Conservation (phyloP, 2,113 vertebrate species). For the Bolborhynchus lineola region DNA sequence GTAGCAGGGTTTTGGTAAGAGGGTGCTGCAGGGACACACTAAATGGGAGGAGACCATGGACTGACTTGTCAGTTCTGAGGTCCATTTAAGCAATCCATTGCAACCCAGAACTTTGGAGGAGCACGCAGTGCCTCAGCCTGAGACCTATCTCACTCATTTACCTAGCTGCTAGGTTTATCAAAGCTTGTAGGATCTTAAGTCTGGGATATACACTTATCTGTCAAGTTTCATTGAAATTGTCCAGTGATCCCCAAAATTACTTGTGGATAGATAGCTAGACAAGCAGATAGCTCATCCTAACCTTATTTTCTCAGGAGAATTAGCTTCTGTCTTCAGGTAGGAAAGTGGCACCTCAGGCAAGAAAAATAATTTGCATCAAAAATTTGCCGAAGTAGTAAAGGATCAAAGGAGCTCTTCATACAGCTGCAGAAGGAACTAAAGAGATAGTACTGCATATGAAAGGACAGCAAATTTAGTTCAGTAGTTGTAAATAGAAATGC, state of each 20-base stretch:
- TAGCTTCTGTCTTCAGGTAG: background rate
- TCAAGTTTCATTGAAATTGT: background rate
- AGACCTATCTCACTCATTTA: fast-evolving
- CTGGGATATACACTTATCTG: background rate
- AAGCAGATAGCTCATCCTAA: background rate
- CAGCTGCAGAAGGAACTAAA: background rate
- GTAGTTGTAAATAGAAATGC: background rate
- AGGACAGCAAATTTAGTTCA: background rate
- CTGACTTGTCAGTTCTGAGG: background rate
- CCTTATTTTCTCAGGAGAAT: background rate
- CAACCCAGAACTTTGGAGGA: background rate
- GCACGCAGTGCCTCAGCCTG: fast-evolving
- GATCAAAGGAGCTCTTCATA: background rate
- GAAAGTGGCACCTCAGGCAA: background rate
- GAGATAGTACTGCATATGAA: background rate
- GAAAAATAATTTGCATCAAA: background rate
- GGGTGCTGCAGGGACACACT: background rate
- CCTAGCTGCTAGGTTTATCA: background rate
- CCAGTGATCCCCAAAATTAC: background rate
- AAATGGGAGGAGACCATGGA: fast-evolving
- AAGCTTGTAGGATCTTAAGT: background rate
- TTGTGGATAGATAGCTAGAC: background rate
- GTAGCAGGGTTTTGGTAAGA: too few relatives aligned
- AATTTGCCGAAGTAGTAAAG: background rate
- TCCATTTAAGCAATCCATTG: fast-evolving